Percentiles rank a stretch among this genome's conserved stretches.
These are phyloP conservation scores for Chelmon rostratus DNA, from an alignment of 2,797 vertebrate genomes.

Conservation along the genomic window DNA sequence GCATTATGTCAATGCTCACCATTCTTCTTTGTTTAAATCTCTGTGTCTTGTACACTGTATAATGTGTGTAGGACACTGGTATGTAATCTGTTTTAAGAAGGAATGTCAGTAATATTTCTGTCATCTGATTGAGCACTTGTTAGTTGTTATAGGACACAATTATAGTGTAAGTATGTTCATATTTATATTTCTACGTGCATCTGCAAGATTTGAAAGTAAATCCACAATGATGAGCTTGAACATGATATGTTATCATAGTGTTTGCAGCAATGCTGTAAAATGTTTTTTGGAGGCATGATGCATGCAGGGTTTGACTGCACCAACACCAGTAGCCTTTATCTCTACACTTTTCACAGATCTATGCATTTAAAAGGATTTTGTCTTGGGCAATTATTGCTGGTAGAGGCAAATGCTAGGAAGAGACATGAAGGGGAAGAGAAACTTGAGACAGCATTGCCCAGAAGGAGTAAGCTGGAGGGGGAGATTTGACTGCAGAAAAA, in stretches of 20 bases:
- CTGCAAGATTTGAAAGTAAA: conserved; percentile 26
- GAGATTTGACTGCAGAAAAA: conserved; percentile 56
- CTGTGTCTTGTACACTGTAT: too few species aligned
- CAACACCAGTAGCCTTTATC: conserved; percentile 52
- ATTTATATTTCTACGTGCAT: not conserved
- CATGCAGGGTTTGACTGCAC: conserved; percentile 36
- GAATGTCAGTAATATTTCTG: not conserved
- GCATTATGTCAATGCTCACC: not conserved
- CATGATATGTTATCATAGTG: conserved; percentile 26
- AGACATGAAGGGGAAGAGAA: conserved; percentile 71
- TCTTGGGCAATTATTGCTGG: conserved; percentile 70
- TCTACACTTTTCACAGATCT: conserved; percentile 62
- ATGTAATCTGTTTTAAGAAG: not conserved
- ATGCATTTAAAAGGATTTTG: conserved; percentile 66
- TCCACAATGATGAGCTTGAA: conserved; percentile 12
- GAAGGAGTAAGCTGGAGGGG: conserved; percentile 47
- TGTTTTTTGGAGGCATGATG: conserved; percentile 43
- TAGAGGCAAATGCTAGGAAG: conserved; percentile 55
- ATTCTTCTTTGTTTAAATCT: not conserved
- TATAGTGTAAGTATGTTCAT: not conserved
- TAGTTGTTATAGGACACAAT: not conserved
- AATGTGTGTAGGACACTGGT: not conserved
- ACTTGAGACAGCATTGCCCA: conserved; percentile 65
- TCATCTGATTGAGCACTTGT: not conserved
- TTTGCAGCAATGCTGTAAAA: conserved; percentile 43